phyloP scores from a whole-genome alignment of 2,797 vertebrate genomes.

The Picus viridis region DNA sequence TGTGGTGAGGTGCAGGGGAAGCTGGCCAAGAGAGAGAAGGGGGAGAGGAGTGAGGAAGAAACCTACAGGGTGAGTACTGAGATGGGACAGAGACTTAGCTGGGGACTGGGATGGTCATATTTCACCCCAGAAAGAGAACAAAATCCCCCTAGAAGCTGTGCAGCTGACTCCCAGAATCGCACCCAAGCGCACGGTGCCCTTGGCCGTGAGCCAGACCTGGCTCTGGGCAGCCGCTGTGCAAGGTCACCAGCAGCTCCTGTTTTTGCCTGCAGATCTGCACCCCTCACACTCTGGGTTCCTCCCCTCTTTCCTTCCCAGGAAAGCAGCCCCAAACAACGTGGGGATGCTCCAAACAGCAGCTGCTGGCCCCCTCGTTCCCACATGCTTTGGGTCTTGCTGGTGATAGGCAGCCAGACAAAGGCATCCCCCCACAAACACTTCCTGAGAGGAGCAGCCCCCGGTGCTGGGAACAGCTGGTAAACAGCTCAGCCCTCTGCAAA shows the following conservation, averaged over 20 bases:
- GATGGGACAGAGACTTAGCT: background rate
- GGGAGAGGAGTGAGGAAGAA: background rate
- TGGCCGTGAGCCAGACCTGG: rapidly evolving
- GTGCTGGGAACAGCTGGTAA: background rate
- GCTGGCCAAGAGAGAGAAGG: background rate
- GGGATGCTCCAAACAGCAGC: constrained; percentile 21
- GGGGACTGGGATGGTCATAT: background rate
- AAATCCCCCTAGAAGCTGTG: background rate
- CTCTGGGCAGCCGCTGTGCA: background rate
- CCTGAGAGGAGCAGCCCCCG: background rate
- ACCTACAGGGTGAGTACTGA: background rate
- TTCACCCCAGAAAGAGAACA: background rate
- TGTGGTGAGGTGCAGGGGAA: rapidly evolving
- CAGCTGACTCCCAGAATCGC: background rate
- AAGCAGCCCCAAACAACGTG: constrained; percentile 12
- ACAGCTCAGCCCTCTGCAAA: background rate
- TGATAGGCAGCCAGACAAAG: background rate
- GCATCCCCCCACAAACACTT: background rate
- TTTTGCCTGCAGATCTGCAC: background rate
- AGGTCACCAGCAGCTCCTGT: constrained; percentile 23
- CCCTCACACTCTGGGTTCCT: background rate
- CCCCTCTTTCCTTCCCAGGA: constrained; percentile 14
- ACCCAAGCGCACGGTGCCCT: rapidly evolving
- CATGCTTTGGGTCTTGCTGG: background rate
- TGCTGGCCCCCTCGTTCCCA: background rate